Evolutionary conservation across 2,888 invertebrate species (phyloP).

Genomic region (Platycheirus rosarum): DNA sequence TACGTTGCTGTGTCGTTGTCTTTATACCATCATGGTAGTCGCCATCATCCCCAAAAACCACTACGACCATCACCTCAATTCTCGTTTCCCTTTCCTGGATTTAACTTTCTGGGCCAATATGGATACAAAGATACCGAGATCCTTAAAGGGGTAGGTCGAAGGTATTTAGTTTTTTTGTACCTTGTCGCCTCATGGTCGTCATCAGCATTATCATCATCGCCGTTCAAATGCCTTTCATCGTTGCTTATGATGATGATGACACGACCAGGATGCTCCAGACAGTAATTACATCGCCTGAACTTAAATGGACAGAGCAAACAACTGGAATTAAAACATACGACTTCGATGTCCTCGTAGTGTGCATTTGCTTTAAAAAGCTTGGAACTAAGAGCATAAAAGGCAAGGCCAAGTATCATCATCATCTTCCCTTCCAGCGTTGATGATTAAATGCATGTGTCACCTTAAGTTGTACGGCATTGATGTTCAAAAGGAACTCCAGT

Average conservation of each 20-base stretch:
- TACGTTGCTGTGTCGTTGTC: conserved; percentile 37
- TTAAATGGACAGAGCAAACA: conserved; percentile 33
- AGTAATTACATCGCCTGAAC: conserved; percentile 60
- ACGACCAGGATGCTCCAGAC: conserved; percentile 59
- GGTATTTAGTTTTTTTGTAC: conserved; percentile 14
- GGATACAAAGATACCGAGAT: conserved; percentile 30
- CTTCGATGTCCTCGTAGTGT: not conserved
- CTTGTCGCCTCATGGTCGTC: not conserved
- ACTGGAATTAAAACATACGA: conserved; percentile 25
- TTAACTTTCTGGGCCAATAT: conserved; percentile 58
- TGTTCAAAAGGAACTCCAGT: conserved; percentile 16
- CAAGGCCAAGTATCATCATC: conserved; percentile 36
- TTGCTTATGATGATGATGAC: conserved; percentile 65
- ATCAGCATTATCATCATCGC: not conserved
- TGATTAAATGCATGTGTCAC: conserved; percentile 73
- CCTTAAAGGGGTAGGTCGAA: conserved; percentile 54
- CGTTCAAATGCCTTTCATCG: conserved; percentile 38
- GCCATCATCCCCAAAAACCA: conserved; percentile 60
- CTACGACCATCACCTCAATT: conserved; percentile 34
- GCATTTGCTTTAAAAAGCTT: conserved; percentile 28
- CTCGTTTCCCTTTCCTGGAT: conserved; percentile 47
- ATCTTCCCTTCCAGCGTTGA: conserved; percentile 29
- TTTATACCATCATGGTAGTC: conserved; percentile 56
- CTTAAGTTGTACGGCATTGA: conserved; percentile 36
- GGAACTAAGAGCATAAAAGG: conserved; percentile 21